Base-by-base conservation (phyloP, 2,113 vertebrate species). In the Aythya baeri region DNA sequence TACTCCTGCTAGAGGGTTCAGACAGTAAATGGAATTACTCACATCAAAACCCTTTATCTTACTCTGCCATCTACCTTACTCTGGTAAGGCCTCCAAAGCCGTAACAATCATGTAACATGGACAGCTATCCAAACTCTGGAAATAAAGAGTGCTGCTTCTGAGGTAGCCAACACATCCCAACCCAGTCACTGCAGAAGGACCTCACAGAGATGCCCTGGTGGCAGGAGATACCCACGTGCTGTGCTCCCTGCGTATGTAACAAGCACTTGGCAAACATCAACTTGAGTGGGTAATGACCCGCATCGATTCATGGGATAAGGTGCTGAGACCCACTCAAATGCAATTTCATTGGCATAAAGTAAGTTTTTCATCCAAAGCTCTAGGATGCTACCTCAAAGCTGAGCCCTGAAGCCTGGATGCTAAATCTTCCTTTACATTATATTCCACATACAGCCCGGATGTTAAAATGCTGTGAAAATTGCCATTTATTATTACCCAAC, bases 141-240 rank as follows among this genome's bases (percentile, higher is more conserved):
- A 70, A 14, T 54, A 70, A 76, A 46, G 43, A 50, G 8, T 32
- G 11, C 13, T 50, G 32, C 27, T 65, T 59, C 62, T 83, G 26
- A 76, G 52, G 43, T 59, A 59, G 36, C 27, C 36, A 72, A 32
- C 17, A 63, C 5, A 68, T 50, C 22, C 58, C 67, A 62, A n/a
- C n/a, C n/a, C n/a, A n/a, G n/a, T n/a, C 23, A 9, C n/a, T 1
- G 8, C 9, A 75, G n/a, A 75, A 70, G 11, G 26, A 57, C 14
- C 26, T 66, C 13, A 71, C 0, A 68, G 36, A 63, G 65, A 57
- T 73, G 0, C 2, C 36, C 55, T 0, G 0, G 18, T 65, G 34
- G 32, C 63, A 70, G 63, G 34, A 80, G 54, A n/a, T 11, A 55
- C 2, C 50, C 67, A 13, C 7, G 18, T 55, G 63, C 68, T 83